These are phyloP conservation scores for Oligia fasciuncula DNA, from an alignment of 2,888 invertebrate species.

Conservation along the genomic window DNA sequence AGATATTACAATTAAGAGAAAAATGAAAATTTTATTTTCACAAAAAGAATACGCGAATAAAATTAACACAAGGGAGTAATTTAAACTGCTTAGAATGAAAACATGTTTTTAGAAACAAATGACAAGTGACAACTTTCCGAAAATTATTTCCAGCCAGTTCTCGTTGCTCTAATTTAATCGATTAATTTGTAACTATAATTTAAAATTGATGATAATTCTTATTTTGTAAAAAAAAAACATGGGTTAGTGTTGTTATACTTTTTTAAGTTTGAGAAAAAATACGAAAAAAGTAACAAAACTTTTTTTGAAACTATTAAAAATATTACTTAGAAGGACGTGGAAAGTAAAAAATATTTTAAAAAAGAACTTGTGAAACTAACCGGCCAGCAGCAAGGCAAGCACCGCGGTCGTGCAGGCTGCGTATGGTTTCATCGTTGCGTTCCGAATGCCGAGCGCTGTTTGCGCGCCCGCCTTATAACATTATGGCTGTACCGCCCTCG, in stretches of 20 bases:
- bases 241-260: too few species aligned
- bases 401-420: conserved; percentile 76
- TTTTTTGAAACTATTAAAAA: not conserved
- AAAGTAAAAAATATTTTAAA: conserved; percentile 40
- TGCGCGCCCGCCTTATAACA: conserved; percentile 79
- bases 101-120: conserved; percentile 9
- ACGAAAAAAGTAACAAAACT: not conserved
- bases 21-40: conserved; percentile 1
- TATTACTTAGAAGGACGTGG: not conserved
- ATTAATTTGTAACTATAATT: not conserved
- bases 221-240: not conserved
- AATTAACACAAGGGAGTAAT: conserved; percentile 3
- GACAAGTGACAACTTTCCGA: conserved; percentile 9
- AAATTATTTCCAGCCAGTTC: conserved; percentile 26
- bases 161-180: not conserved
- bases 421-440: conserved; percentile 79
- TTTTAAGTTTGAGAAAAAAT: not conserved
- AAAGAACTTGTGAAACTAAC: conserved; percentile 73
- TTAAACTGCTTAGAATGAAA: not conserved
- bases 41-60: not conserved
- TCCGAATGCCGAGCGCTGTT: conserved; percentile 77
- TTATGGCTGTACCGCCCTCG: conserved; percentile 76
- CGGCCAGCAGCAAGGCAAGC: conserved; percentile 81
- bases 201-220: not conserved
- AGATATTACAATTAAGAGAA: not conserved